Evolutionary conservation across 2,113 vertebrate genomes (phyloP).

Genomic region (Lasiurus cinereus): DNA sequence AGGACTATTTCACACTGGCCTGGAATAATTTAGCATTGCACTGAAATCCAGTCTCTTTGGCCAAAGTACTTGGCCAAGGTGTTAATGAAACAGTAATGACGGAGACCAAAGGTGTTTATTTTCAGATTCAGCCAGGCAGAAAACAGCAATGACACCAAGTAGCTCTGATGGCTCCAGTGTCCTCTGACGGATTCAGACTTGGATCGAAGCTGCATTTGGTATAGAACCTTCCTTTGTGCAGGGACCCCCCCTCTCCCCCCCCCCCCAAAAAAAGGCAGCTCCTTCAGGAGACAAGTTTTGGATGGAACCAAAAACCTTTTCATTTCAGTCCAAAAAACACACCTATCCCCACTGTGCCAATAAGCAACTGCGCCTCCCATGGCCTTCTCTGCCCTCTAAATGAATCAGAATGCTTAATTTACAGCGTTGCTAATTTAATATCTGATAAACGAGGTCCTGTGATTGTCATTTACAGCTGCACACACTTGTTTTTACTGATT

Average conservation of each 20-base stretch:
- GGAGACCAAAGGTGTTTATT: constrained; percentile 73
- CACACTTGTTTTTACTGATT: constrained; percentile 77
- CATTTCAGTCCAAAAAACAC: background rate
- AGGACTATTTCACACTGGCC: constrained; percentile 72
- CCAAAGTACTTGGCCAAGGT: constrained; percentile 67
- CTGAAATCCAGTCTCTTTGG: constrained; percentile 72
- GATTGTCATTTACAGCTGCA: constrained; percentile 73
- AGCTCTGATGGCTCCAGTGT: background rate
- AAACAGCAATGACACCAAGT: constrained; percentile 73
- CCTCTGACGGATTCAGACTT: constrained; percentile 54
- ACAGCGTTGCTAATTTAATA: constrained; percentile 57
- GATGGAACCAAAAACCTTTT: background rate
- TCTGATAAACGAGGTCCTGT: constrained; percentile 24
- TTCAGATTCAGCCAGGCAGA: constrained; percentile 71
- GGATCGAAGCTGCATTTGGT: constrained; percentile 16
- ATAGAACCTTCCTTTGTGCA: background rate
- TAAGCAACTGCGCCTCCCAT: background rate
- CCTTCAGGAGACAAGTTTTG: background rate
- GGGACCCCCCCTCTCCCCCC: background rate
- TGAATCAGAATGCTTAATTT: constrained; percentile 60
- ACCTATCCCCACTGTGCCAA: background rate
- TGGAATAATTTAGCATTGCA: constrained; percentile 76
- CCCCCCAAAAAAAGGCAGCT: background rate
- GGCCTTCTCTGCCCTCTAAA: background rate
- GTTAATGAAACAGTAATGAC: constrained; percentile 66